Base-by-base conservation (phyloP, 2,797 vertebrate genomes). In the Triplophysa yarkandensis region DNA sequence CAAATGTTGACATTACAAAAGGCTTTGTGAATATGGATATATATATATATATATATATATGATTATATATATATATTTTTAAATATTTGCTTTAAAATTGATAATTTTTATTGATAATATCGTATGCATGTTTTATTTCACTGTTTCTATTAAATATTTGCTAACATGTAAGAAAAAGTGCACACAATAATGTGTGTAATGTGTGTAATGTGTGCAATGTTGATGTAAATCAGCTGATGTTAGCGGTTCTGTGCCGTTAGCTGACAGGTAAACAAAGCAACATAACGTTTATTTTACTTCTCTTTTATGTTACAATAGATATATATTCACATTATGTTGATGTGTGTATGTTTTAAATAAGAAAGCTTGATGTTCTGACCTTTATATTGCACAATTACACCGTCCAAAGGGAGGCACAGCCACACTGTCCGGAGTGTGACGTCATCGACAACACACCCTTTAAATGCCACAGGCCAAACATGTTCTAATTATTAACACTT, bases 201-300 rank as follows among this genome's bases (percentile, higher is more conserved):
- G 11, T 48, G 50, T 8, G n/a, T n/a, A n/a, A n/a, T n/a, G 6
- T 30, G 2, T 36, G 0, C 13, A 28, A 41, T 57, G 6, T 21
- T 21, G n/a, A 28, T 2, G 11, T 55, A 10, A 60, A 48, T 7
- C 28, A 34, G 41, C 41, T 46, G n/a, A n/a, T n/a, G 52, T 13
- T 67, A 27, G 34, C 39, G 17, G 60, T 30, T 65, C 46, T 67
- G 63, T 25, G 21, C n/a, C 19, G 28, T 58, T 74, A 74, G 72
- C 72, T 28, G 72, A 19, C 52, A 50, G 28, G 64, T 67, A 74
- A 48, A 65, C 25, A 57, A 74, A 67, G 36, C 28, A 48, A 46
- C 3, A 23, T 32, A 43, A 7, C 41, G 11, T 2, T 19, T 10
- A 8, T 44, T 23, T 21, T n/a, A n/a, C 25, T 55, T 13, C 5